Percentiles rank a stretch among this genome's conserved stretches.
These are phyloP conservation scores for Penaeus indicus DNA, from an alignment of 1,140 invertebrate species.

Conservation along the genomic window DNA sequence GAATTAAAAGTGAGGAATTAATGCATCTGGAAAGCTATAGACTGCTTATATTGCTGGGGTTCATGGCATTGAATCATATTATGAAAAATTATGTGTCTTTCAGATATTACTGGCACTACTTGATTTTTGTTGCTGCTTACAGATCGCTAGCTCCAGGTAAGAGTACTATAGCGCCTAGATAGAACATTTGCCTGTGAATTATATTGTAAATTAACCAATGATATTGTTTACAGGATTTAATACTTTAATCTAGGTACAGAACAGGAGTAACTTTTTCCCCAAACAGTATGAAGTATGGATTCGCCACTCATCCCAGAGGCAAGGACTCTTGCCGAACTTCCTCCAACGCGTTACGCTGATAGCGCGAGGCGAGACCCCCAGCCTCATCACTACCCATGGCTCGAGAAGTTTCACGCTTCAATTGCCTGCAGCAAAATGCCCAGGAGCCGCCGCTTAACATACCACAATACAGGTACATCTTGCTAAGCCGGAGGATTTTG, in stretches of 20 bases:
- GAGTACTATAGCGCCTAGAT: conserved; percentile 57
- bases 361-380: conserved; percentile 92
- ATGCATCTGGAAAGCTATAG: background rate
- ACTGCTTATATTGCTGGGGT: background rate
- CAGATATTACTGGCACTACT: conserved; percentile 68
- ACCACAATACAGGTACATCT: conserved; percentile 82
- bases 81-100: conserved; percentile 55
- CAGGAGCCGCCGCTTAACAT: conserved; percentile 87
- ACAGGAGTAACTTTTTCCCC: conserved; percentile 19
- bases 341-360: conserved; percentile 95
- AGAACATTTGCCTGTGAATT: background rate
- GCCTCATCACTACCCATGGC: conserved; percentile 98
- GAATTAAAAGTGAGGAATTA: conserved; percentile 69
- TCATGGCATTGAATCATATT: background rate
- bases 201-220: background rate
- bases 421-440: conserved; percentile 91
- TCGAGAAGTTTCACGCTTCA: conserved; percentile 94
- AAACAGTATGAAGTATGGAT: conserved; percentile 91
- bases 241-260: background rate
- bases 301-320: conserved; percentile 94
- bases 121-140: conserved; percentile 64
- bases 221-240: background rate
- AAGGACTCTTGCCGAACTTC: conserved; percentile 97
- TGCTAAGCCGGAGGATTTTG: conserved; percentile 93
- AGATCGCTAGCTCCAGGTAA: conserved; percentile 57